Conservation (phyloP, 1,140 invertebrate species). For the Euura saliciscinereae region DNA sequence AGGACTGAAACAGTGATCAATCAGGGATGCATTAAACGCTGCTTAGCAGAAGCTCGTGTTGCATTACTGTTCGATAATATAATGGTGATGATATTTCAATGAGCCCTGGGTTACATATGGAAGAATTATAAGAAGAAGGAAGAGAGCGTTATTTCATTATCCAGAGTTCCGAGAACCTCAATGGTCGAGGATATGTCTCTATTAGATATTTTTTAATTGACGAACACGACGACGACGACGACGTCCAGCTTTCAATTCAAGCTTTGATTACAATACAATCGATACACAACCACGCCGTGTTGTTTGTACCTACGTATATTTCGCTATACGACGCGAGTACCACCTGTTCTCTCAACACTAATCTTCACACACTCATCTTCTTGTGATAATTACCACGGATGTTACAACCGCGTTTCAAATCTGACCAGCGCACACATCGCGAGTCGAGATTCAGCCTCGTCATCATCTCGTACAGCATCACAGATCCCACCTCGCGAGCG, state of each 20-base stretch:
- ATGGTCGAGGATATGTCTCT: background rate
- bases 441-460: background rate
- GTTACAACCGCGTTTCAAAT: background rate
- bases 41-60: background rate
- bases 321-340: background rate
- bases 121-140: no score
- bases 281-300: background rate
- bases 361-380: background rate
- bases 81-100: background rate
- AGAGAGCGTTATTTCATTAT: background rate
- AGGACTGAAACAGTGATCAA: background rate
- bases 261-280: background rate
- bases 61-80: background rate
- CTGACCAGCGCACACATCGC: background rate
- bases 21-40: background rate
- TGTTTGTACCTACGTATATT: background rate
- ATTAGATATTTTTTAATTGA: background rate
- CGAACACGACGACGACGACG: no score
- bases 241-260: background rate
- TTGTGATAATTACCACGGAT: background rate
- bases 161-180: background rate
- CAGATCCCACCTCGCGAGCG: background rate
- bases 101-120: background rate
- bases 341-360: background rate
- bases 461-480: background rate